phyloP scores from a whole-genome alignment of 1,140 invertebrate species.

The Drosophila sucinea region DNA sequence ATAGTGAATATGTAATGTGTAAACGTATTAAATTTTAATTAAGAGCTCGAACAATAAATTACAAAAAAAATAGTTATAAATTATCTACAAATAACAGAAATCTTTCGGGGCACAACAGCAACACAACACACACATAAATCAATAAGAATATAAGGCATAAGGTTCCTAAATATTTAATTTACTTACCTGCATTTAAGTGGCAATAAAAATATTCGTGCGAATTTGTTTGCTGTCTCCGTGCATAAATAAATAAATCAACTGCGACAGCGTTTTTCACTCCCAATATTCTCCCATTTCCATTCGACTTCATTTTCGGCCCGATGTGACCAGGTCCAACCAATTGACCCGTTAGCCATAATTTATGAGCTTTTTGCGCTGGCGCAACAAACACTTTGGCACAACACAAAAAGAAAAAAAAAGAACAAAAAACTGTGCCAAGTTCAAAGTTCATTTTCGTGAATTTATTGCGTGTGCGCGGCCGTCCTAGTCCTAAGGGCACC shows the following conservation, averaged over 20 bases:
- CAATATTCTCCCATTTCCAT: background rate
- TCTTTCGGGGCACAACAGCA: background rate
- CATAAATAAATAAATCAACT: constrained; percentile 67
- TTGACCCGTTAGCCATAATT: constrained; percentile 50
- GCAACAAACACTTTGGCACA: constrained; percentile 3
- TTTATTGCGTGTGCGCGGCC: constrained; percentile 75
- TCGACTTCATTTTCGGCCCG: constrained; percentile 21
- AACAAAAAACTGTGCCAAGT: constrained; percentile 21
- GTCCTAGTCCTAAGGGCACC: constrained; percentile 65
- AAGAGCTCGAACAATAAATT: constrained; percentile 16
- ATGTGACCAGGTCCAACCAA: constrained; percentile 26
- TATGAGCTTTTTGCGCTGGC: constrained; percentile 24
- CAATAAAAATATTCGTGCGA: constrained; percentile 56
- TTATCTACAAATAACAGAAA: constrained; percentile 12
- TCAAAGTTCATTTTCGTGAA: constrained; percentile 52
- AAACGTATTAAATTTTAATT: constrained; percentile 40
- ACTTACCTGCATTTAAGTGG: constrained; percentile 59
- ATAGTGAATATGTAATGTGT: constrained; percentile 22
- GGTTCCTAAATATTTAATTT: constrained; percentile 74
- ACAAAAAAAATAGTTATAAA: constrained; percentile 3
- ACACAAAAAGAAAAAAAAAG: constrained; percentile 7
- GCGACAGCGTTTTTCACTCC: constrained; percentile 13
- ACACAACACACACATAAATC: constrained; percentile 52
- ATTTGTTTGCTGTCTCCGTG: constrained; percentile 38
- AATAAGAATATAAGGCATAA: constrained; percentile 47